Conservation (phyloP, 2,888 invertebrate genomes). For the Lasioglossum oenotherae region DNA sequence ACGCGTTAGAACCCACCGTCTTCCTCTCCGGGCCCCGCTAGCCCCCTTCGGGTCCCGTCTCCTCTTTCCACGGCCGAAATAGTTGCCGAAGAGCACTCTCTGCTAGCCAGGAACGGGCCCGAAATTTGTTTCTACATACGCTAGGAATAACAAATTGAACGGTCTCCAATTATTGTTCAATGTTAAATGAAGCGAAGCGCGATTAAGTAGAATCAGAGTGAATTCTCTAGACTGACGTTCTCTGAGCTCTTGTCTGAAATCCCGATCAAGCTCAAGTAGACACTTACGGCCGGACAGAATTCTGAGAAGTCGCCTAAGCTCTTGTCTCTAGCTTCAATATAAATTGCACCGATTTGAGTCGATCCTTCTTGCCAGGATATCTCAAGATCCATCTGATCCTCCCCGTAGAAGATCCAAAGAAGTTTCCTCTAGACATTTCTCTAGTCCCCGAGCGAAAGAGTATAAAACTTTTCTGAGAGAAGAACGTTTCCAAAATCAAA, state of each 20-base stretch:
- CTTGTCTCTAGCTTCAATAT: not conserved
- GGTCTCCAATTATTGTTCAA: not conserved
- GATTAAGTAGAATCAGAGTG: not conserved
- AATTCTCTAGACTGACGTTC: not conserved
- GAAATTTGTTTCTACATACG: not conserved
- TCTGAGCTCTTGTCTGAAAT: not conserved
- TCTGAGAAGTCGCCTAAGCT: not conserved
- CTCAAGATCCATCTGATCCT: not conserved
- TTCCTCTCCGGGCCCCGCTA: not conserved
- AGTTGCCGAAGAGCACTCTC: not conserved
- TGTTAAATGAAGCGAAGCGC: not conserved
- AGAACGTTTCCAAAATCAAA: not conserved
- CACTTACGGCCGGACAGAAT: not conserved
- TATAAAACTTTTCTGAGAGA: not conserved
- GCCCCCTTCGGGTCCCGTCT: no score
- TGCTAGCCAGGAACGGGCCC: not conserved
- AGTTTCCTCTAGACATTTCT: not conserved
- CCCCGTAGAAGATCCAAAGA: not conserved
- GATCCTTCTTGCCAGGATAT: not conserved
- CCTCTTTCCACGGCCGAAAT: not conserved
- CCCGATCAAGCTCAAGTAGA: no score
- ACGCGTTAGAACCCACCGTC: constrained; percentile 1
- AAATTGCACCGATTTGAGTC: constrained; percentile 6
- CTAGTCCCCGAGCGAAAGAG: not conserved
- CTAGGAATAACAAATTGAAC: not conserved